Conservation (phyloP, 2,797 vertebrate species). For the Mionectes olivaceus region DNA sequence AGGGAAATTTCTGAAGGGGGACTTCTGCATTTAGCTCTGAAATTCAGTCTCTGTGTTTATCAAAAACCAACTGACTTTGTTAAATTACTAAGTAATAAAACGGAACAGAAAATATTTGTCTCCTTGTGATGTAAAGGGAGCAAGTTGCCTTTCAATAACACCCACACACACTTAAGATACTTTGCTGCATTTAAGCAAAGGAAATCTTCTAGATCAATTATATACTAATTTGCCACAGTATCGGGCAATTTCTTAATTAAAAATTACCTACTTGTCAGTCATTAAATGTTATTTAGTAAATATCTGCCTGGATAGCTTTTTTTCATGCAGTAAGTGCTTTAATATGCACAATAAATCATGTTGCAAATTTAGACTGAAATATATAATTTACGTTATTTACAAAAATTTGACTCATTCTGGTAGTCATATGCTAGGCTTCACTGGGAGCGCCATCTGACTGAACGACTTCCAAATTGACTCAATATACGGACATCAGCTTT, state of each 20-base stretch:
- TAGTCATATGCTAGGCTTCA: not conserved
- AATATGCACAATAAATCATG: not conserved
- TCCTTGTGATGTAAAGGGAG: not conserved
- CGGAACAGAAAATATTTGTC: not conserved
- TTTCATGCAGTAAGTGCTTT: not conserved
- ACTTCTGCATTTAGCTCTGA: not conserved
- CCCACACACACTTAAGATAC: accelerated
- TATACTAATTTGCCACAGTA: not conserved
- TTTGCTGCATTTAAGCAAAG: not conserved
- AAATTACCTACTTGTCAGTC: not conserved
- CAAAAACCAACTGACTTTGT: not conserved
- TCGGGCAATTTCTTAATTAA: not conserved
- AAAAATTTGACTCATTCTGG: not conserved
- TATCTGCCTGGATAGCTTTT: not conserved
- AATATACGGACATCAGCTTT: not conserved
- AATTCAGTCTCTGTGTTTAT: not conserved
- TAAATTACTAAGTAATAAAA: not conserved
- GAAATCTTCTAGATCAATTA: not conserved
- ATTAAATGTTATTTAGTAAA: not conserved
- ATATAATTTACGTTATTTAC: not conserved
- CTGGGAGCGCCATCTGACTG: not conserved
- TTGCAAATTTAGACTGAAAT: not conserved
- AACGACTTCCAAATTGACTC: not conserved
- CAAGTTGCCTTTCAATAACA: not conserved
- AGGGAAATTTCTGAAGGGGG: not conserved